A percentile compares a stretch with the other conserved stretches of the same genome.
phyloP scores from a whole-genome alignment of 2,113 vertebrate species.

The Penelope pileata region DNA sequence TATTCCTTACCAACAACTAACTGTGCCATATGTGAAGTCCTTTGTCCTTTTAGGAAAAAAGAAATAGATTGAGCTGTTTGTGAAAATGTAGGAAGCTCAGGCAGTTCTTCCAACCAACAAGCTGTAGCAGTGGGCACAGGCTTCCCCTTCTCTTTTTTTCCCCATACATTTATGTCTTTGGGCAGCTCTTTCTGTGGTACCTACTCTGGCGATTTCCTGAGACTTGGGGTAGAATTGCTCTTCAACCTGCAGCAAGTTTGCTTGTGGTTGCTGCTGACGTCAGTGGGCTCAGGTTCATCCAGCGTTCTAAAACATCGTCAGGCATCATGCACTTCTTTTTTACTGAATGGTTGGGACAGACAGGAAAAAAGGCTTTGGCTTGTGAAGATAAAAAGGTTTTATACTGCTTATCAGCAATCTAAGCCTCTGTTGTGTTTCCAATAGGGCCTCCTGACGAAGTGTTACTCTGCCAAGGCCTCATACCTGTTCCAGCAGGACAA shows the following conservation, averaged over 20 bases:
- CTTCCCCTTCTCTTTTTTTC: neutral
- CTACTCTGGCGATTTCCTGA: neutral
- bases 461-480: constrained; percentile 80
- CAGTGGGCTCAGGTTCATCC: neutral
- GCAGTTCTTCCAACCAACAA: neutral
- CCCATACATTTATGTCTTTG: neutral
- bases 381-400: neutral
- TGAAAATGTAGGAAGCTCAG: neutral
- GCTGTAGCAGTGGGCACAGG: neutral
- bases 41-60: neutral
- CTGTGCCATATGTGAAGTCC: neutral
- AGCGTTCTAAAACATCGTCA: neutral
- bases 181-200: neutral
- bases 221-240: neutral
- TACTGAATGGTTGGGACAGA: neutral
- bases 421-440: neutral
- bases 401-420: neutral
- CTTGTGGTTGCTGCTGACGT: neutral
- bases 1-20: neutral
- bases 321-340: neutral
- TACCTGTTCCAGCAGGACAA: constrained; percentile 91
- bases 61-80: neutral
- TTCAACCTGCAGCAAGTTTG: neutral
- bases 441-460: constrained; percentile 83
- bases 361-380: neutral